Evolutionary conservation across 1,140 invertebrate genomes (phyloP), one percentile per base, ranked within the genome.

Genomic region (Notospermus geniculatus): DNA sequence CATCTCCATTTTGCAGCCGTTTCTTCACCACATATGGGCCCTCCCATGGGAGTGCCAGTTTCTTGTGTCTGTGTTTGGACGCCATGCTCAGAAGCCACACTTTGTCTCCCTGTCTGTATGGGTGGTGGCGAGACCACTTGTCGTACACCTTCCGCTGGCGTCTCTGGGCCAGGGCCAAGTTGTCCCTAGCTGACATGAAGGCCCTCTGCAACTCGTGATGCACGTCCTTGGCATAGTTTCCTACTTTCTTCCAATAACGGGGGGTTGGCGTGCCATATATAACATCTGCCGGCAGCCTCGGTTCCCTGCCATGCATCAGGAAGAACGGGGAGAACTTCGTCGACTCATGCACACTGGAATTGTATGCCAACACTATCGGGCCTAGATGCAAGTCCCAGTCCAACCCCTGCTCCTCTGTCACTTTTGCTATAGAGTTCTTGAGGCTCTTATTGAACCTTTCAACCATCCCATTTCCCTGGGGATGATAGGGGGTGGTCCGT

Each of bases 361-460:
- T 46, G 54, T 64, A 67, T 15, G 59, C 62, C 50, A 59, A 39
- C 56, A 62, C 59, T 2, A 64, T 27, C 7, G 55, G 45, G 15
- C 36, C 32, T 43, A 67, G 27, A 23, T 61, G 43, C 52, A 60
- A 36, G 29, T 62, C 66, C 62, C 66, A 67, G 57, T 67, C 63
- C 45, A 59, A 58, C 27, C 59, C 36, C 39, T 62, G 28, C 53
- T 54, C 11, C 23, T 43, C 41, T 7, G n/a, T 22, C 9, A 41
- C 13, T 4, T 22, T n/a, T 17, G 58, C 30, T 9, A 68, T 46
- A 54, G 60, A 60, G 46, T 64, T 45, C 19, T 50, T 50, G 2
- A 62, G 30, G 17, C 7, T 62, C 5, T 30, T n/a, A 28, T 59
- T 63, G 28, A 66, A 62, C 27, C 64, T 4, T 50, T 66, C 64